Percentiles rank a stretch among this genome's conserved stretches.
These are phyloP conservation scores for Pipistrellus kuhlii DNA, from an alignment of 2,797 vertebrate species.

Conservation along the genomic window DNA sequence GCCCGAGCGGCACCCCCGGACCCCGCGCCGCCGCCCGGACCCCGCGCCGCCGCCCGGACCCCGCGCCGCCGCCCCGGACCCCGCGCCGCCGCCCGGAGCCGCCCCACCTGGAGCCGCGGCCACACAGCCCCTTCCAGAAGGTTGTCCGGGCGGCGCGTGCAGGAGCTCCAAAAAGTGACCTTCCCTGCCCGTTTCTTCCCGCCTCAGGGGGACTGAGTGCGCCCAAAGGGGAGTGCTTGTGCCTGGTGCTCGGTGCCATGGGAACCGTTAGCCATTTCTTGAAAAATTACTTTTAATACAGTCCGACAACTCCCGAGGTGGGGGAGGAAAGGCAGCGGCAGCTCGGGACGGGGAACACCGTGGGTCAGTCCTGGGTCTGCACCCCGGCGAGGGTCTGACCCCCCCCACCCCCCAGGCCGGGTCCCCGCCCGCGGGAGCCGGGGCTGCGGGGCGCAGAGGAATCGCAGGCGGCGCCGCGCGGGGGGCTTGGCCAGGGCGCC, in stretches of 20 bases:
- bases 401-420: not conserved
- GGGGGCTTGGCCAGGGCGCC: not conserved
- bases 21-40: not conserved
- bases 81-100: not conserved
- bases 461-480: too few relatives aligned
- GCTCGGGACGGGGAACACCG: not conserved
- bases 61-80: not conserved
- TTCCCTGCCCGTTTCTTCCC: conserved; percentile 14
- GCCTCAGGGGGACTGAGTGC: not conserved
- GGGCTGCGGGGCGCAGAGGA: not conserved
- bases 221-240: not conserved
- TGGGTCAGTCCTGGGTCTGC: not conserved
- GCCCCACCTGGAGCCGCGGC: too few relatives aligned
- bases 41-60: too few relatives aligned
- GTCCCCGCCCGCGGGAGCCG: not conserved
- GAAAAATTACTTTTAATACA: conserved; percentile 83
- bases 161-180: not conserved
- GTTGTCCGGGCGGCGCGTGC: not conserved
- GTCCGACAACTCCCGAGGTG: not conserved
- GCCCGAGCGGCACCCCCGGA: not conserved
- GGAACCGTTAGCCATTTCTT: conserved; percentile 67
- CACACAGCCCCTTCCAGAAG: not conserved
- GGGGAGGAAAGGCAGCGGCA: conserved; percentile 19
- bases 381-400: not conserved
- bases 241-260: conserved; percentile 47